Base-by-base conservation (phyloP, 1,140 invertebrate genomes). In the Macrosteles quadrilineatus region DNA sequence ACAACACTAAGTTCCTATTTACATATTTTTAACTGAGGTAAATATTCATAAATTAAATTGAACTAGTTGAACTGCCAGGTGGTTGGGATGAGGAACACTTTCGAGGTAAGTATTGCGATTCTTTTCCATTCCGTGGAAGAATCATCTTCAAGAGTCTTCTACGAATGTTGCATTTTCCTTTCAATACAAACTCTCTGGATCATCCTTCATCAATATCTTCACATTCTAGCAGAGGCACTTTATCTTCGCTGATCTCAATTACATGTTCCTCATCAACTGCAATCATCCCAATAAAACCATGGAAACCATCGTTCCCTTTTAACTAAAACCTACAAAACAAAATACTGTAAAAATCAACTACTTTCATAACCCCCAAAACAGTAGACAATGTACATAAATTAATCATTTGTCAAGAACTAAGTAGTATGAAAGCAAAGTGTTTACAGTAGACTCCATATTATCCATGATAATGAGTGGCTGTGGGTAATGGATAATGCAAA, bases 241-340 rank as follows among this genome's bases (percentile, higher is more conserved):
- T 55, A 67, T 59, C 70, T 29, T 71, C 70, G 25, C 12, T 67
- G 31, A 67, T 43, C 12, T 43, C 32, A 29, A 71, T 36, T 17
- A 66, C 32, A n/a, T 14, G 29, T 6, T 70, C 69, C 23, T 25
- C 57, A 14, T 53, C 53, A 64, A 67, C 70, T 71, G 70, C 47
- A 71, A 59, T 59, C 55, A 59, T 59, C 55, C 27, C 55, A 71
- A 71, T 43, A 29, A 71, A 53, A 71, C 47, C 53, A 67, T 40
- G 21, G 36, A 63, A 57, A 47, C 62, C 21, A 30, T 59, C 68
- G n/a, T n/a, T n/a, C 25, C 62, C 53, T 45, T 40, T 69, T 69
- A 62, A 43, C 40, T 14, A 63, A 62, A 70, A 25, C 32, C 2
- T 29, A 62, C 32, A 43, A 55, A 57, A 59, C 30, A 36, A 69